These are phyloP conservation scores for Philotrypesis tridentata DNA, from an alignment of 1,140 invertebrate species.

Conservation along the genomic window DNA sequence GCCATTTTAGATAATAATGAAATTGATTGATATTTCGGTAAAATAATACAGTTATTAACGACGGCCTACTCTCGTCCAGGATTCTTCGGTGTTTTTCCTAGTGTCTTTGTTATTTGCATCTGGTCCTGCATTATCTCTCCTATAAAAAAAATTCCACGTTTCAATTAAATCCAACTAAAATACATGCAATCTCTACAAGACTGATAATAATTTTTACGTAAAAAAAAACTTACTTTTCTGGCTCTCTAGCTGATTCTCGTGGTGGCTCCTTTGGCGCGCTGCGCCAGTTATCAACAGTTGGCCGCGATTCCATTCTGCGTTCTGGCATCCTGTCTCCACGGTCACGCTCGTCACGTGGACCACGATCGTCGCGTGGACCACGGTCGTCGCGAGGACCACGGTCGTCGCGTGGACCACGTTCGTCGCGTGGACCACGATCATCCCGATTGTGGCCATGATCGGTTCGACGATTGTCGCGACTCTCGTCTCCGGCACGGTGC, in stretches of 20 bases:
- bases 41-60: background rate
- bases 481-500: background rate
- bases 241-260: background rate
- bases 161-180: no score
- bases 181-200: no score
- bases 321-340: background rate
- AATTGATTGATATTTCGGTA: background rate
- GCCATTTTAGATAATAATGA: background rate
- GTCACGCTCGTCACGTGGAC: background rate
- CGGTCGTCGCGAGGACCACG: background rate
- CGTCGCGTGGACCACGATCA: background rate
- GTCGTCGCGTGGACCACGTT: background rate
- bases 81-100: background rate
- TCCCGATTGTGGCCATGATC: background rate
- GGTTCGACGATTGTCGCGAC: background rate
- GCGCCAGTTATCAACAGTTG: background rate
- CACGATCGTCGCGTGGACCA: background rate
- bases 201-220: no score
- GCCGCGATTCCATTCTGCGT: background rate
- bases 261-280: background rate
- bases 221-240: constrained; percentile 10
- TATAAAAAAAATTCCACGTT: background rate
- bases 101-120: background rate
- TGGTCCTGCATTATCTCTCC: background rate
- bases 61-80: background rate